Base-by-base conservation (phyloP, 2,888 invertebrate species). In the Alloplasta piceator region DNA sequence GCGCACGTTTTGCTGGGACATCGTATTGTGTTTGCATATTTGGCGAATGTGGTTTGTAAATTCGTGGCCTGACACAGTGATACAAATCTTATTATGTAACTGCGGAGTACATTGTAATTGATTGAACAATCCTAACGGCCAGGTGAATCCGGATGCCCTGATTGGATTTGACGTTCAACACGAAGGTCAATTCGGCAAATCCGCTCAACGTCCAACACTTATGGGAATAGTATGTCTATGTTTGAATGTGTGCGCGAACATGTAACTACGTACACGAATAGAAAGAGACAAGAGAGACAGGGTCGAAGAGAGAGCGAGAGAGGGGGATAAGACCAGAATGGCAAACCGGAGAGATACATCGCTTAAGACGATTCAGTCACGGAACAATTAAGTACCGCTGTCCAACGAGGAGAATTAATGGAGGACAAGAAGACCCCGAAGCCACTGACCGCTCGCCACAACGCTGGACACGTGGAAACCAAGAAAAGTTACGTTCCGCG, bases 341-440 rank as follows among this genome's bases (percentile, higher is more conserved):
- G 52, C 48, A 67, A 78, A 76, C 70, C 74, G 26, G 26, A 60
- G 61, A 63, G 61, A 52, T 56, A 75, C 67, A 71, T 73, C 61
- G 16, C 75, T 83, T 73, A 80, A 83, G 80, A 73, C 64, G 68
- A 73, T 79, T 72, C 48, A 50, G 74, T 66, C 48, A 72, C 58
- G 36, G 64, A 16, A 75, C 82, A 80, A 82, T 83, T 83, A 82
- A 83, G 73, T 77, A 74, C 77, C 72, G 64, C 71, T 67, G 66
- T 56, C 43, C 39, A 67, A 61, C 46, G 48, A 41, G 6, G 39
- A 12, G 41, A 61, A 78, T 78, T 67, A 61, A 68, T 56, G 72
- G 61, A 63, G 14, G 55, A 26, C 63, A 16, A 14, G 26, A 26
- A 16, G 56, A 61, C 52, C 26, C 38, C 36, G 26, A 26, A 38